A percentile compares a stretch with the other conserved stretches of the same genome.
phyloP scores from a whole-genome alignment of 2,888 invertebrate genomes.

The Heteropelma amictum region DNA sequence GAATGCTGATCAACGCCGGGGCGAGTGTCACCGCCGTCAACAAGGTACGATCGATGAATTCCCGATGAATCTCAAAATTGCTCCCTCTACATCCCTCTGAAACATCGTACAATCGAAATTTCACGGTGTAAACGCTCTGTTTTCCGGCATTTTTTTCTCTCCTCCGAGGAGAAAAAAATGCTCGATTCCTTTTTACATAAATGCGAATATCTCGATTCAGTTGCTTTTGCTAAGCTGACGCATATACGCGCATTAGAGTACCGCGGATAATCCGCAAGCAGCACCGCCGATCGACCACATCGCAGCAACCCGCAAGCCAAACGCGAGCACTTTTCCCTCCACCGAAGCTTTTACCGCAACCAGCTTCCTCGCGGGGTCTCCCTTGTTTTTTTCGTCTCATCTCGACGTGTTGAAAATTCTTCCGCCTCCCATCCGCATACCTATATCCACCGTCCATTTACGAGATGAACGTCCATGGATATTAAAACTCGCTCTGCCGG shows the following conservation, averaged over 20 bases:
- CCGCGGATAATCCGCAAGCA: constrained; percentile 37
- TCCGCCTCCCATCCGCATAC: not conserved
- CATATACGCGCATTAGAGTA: not conserved
- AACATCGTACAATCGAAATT: too few species aligned
- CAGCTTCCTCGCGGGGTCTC: too few species aligned
- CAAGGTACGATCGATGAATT: constrained; percentile 81
- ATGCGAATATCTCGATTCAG: not conserved
- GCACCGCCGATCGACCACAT: constrained; percentile 14
- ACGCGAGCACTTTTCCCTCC: constrained; percentile 31
- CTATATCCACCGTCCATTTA: constrained; percentile 19
- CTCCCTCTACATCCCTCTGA: too few species aligned
- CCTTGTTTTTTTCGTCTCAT: constrained; percentile 11
- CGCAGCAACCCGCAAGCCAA: not conserved
- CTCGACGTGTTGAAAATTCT: not conserved
- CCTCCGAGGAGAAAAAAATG: too few species aligned
- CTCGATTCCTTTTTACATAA: too few species aligned
- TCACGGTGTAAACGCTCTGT: too few species aligned
- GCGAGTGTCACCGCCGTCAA: constrained; percentile 85
- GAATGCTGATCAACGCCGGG: constrained; percentile 84
- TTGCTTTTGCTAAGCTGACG: too few species aligned
- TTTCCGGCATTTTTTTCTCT: too few species aligned
- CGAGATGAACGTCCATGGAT: constrained; percentile 17
- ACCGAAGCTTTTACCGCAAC: constrained; percentile 21
- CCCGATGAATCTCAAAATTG: too few species aligned
- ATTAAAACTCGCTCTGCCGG: constrained; percentile 7